Evolutionary conservation across 2,888 invertebrate genomes (phyloP), one percentile per base, ranked within the genome.

Genomic region (Aporophyla lueneburgensis): DNA sequence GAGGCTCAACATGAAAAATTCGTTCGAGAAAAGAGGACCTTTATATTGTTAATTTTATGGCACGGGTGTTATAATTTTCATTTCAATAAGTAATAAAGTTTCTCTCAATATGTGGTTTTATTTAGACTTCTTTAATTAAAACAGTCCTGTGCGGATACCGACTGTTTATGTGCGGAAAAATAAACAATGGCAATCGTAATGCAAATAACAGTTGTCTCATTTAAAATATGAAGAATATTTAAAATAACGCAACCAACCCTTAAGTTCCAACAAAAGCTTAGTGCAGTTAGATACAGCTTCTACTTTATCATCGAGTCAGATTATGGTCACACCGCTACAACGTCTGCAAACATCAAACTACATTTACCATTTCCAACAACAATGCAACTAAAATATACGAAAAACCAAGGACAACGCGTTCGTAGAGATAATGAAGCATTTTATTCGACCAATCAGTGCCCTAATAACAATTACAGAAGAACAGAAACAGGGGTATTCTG

Each of bases 391-490:
- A 58, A 81, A 78, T 51, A 46, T 7, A 59, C 61, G 19, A 53
- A 84, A 77, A 67, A 80, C 66, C 68, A 74, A 71, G 56, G 51
- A 72, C 58, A 71, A 49, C 16, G 10, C 9, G 5, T 24, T 54
- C 33, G 21, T 27, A 6, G 10, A 70, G 71, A 72, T 73, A 78
- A 74, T 78, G 12, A 53, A 70, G 40, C 56, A 51, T 74, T 83
- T 81, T 66, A 85, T 66, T 81, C 63, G 61, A 33, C 82, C 69
- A 83, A 85, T 83, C 83, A 81, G 77, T 46, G 74, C 46, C 43
- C 46, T 74, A 70, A 85, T 85, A 81, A 77, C 83, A 78, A 84
- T 84, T 74, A 82, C 56, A 67, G 54, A 81, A 71, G 65, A 85
- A 71, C 56, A 69, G 19, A 69, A 77, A 74, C 54, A 21, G 70